A percentile compares a stretch with the other conserved stretches of the same genome.
phyloP scores from a whole-genome alignment of 2,113 vertebrate species.

The Colaptes auratus region DNA sequence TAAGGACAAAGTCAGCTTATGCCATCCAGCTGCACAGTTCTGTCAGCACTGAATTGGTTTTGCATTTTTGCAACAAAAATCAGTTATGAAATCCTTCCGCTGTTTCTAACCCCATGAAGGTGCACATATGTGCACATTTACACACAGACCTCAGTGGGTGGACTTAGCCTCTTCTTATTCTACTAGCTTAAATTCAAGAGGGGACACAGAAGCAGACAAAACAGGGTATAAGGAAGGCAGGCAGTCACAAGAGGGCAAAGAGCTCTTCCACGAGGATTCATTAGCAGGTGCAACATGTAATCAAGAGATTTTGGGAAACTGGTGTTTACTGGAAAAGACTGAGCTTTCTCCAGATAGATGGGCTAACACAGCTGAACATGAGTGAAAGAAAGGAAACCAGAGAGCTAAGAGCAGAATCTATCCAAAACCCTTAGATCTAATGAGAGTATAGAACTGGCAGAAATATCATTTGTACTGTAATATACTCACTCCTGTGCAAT shows the following conservation, averaged over 20 bases:
- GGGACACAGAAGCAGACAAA: background rate
- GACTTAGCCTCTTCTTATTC: background rate
- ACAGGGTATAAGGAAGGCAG: background rate
- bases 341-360: background rate
- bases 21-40: background rate
- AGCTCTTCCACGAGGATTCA: background rate
- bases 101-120: background rate
- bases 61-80: conserved; percentile 3
- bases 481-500: background rate
- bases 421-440: background rate
- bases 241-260: background rate
- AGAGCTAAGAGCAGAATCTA: background rate
- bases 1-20: background rate
- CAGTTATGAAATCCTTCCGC: background rate
- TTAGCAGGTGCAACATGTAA: background rate
- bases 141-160: background rate
- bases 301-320: background rate
- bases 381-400: background rate
- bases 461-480: background rate
- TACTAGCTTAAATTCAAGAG: background rate
- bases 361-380: background rate
- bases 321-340: background rate
- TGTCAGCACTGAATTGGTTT: background rate
- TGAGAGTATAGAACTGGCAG: background rate
- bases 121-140: background rate